Base-by-base conservation (phyloP, 2,113 vertebrate genomes). In the Setophaga kirtlandii region DNA sequence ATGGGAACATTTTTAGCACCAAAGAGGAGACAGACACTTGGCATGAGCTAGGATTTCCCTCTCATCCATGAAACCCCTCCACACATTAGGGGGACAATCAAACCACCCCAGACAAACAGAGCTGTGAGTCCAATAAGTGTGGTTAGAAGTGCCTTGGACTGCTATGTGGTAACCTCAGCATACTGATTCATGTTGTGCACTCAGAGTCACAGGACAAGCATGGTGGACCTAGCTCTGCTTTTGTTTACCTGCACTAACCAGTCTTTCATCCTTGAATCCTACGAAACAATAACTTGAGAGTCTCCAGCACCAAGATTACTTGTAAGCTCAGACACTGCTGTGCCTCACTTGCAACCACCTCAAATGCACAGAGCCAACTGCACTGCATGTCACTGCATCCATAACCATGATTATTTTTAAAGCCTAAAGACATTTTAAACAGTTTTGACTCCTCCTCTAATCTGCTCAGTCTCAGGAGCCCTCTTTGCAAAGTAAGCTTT, bases 401-500 rank as follows among this genome's bases (percentile, higher is more conserved):
- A 56, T 18, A 47, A 37, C n/a, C 30, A 37, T 3, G 44, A 75
- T 39, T 84, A 64, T 35, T 75, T 91, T 87, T 65, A 65, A 87
- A 82, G 46, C 64, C 39, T 60, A 67, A 35, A 56, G 58, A 62
- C 14, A 79, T 64, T 93, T 75, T 42, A 87, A 91, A 67, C 52
- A 71, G 58, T 56, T 85, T 11, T 60, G 46, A 69, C 63, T 62
- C 67, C 71, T 83, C 47, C 52, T 74, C 14, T 3, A 41, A 79
- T 44, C 58, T 59, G 30, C 2, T 4, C n/a, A 62, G 49, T 37
- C 87, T 59, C 82, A 85, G 74, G 69, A 94, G 79, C 41, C 28
- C 30, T 74, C 74, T 89, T 60, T 68, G 70, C 90, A 91, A 84
- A 79, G 74, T 52, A 75, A 87, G 90, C 87, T 93, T 63, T 91